Evolutionary conservation across 2,888 invertebrate species (phyloP), one percentile per base, ranked within the genome.

Genomic region (Sminthurinus aureus): DNA sequence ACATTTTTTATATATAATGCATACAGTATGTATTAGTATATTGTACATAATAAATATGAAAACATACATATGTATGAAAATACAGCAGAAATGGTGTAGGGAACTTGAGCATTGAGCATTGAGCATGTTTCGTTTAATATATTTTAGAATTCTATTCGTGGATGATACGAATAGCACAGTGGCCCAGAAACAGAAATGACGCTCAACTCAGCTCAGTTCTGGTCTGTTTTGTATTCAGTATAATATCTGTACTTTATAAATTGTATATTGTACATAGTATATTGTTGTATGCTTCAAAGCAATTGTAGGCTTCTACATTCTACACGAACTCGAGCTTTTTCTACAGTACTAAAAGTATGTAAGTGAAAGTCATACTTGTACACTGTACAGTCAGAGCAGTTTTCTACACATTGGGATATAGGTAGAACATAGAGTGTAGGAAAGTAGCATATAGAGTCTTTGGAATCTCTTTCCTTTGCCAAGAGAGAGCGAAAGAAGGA

Each of bases 81-180:
- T n/a, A 11, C 15, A 58, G 2, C 13, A 11, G 9, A 18, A 58
- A 58, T 58, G 2, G 38, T 38, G 6, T 38, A 58, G 58, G 58
- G 58, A 52, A n/a, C n/a, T n/a, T n/a, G 38, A 38, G 6, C 3
- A 1, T 38, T 38, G 38, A 38, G 38, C 38, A 58, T 58, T 13
- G 58, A 58, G 58, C 18, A 58, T 9, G 58, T 58, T 58, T 38
- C 38, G 6, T 38, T 38, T 38, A 1, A 38, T 38, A 38, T 38
- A 38, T 38, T 18, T 58, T 58, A 58, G 58, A 58, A 58, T 58
- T 58, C 58, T 18, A 58, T 58, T 18, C 58, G 58, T 58, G 18
- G 58, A 58, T 58, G 58, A 58, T 58, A 75, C 50, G 24, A 26
- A 26, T 75, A 75, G 75, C 75, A 75, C 75, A 75, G 75, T 75